Percentiles rank a stretch among this genome's conserved stretches.
These are phyloP conservation scores for Aspiorhynchus laticeps DNA, from an alignment of 2,113 vertebrate species.

Conservation along the genomic window DNA sequence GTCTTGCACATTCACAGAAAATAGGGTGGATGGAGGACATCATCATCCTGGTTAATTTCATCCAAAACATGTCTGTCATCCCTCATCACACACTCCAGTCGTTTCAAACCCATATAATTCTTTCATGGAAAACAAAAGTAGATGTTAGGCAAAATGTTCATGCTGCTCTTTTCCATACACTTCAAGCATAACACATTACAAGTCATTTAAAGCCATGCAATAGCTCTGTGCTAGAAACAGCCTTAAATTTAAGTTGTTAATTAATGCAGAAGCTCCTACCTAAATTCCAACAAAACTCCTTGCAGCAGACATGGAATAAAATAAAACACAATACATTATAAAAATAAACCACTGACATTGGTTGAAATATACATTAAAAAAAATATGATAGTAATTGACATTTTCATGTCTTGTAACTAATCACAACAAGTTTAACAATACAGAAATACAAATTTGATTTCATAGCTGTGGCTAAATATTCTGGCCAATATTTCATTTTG, in stretches of 20 bases:
- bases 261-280: too few species aligned
- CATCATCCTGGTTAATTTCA: neutral
- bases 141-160: constrained; percentile 56
- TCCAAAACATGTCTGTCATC: neutral
- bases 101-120: neutral
- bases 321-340: too few species aligned
- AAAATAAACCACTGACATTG: too few species aligned
- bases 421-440: neutral
- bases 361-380: too few species aligned
- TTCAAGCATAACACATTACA: neutral
- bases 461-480: neutral
- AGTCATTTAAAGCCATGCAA: neutral
- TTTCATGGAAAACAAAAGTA: neutral
- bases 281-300: too few species aligned
- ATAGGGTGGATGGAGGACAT: neutral
- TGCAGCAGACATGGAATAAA: too few species aligned
- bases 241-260: neutral
- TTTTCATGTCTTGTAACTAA: neutral
- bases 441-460: neutral
- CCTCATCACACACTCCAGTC: neutral
- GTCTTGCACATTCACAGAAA: neutral
- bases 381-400: too few species aligned
- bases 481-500: neutral
- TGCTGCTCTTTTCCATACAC: neutral
- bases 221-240: neutral